These are phyloP conservation scores for Corvus cornix DNA, from an alignment of 2,113 vertebrate genomes.

Conservation along the genomic window DNA sequence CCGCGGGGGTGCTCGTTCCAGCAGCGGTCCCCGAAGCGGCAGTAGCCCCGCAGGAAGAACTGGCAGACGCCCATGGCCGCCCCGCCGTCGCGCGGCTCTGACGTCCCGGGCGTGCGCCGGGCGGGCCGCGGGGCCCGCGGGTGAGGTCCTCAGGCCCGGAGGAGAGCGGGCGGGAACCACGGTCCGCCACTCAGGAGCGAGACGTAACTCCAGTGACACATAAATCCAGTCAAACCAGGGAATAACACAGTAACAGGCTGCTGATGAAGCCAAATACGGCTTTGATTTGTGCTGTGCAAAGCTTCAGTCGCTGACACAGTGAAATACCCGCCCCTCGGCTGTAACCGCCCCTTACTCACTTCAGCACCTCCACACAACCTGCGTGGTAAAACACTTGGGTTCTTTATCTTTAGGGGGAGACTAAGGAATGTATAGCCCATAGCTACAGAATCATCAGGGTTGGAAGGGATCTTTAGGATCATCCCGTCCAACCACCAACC, in stretches of 20 bases:
- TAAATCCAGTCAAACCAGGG: fast-evolving
- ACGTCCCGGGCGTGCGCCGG: background rate
- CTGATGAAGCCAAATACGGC: fast-evolving
- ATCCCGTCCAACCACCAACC: background rate
- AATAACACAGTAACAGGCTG: fast-evolving
- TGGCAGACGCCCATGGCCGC: background rate
- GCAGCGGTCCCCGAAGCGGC: slow-evolving; percentile 89
- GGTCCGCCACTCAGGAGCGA: fast-evolving
- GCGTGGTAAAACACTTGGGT: background rate
- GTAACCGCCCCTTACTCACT: background rate
- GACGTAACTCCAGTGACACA: fast-evolving
- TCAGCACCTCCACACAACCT: too few relatives aligned
- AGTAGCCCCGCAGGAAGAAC: slow-evolving; percentile 80
- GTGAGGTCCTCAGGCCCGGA: fast-evolving
- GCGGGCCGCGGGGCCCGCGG: background rate
- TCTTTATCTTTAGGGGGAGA: background rate
- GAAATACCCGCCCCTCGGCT: background rate
- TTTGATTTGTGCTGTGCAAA: background rate
- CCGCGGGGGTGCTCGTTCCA: slow-evolving; percentile 90
- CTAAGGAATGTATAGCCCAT: background rate
- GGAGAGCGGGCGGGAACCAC: fast-evolving
- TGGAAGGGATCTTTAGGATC: background rate
- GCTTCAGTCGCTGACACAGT: too few relatives aligned
- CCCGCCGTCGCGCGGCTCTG: background rate
- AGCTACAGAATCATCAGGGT: background rate